phyloP scores from a whole-genome alignment of 2,113 vertebrate genomes.

The Proterorhinus semilunaris region DNA sequence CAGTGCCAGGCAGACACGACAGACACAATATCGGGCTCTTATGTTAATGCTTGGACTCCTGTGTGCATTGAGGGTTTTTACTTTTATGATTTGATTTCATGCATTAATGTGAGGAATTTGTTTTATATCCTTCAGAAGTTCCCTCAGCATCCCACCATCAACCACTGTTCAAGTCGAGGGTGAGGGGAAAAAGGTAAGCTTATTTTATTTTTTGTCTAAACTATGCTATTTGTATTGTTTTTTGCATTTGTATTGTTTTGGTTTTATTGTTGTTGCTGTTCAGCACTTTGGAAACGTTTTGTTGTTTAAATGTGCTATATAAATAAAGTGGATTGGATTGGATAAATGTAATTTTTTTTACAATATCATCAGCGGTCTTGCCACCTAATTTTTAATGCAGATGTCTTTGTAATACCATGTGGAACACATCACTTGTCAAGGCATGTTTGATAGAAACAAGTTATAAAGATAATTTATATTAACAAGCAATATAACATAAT shows the following conservation, averaged over 20 bases:
- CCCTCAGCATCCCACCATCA: constrained; percentile 30
- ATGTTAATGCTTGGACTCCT: constrained; percentile 26
- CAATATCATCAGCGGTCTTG: no score
- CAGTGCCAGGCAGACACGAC: constrained; percentile 40
- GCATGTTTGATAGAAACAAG: background rate
- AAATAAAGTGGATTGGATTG: no score
- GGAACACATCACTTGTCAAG: no score
- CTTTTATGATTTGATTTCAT: constrained; percentile 1
- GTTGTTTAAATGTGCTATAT: no score
- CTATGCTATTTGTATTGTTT: no score
- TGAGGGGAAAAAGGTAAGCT: constrained; percentile 53
- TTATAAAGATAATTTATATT: background rate
- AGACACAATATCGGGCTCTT: constrained; percentile 9
- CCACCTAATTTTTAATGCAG: no score
- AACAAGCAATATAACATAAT: background rate
- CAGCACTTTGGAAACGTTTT: no score
- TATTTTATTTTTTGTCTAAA: background rate
- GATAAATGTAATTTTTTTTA: no score
- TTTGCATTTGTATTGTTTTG: no score
- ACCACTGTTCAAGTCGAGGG: constrained; percentile 28
- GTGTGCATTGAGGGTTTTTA: constrained; percentile 16
- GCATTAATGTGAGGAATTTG: constrained; percentile 21
- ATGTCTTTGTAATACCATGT: no score
- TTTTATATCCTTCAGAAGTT: constrained; percentile 34
- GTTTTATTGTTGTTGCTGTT: no score